Conservation (phyloP, 2,113 vertebrate species). For the Pseudopipra pipra region DNA sequence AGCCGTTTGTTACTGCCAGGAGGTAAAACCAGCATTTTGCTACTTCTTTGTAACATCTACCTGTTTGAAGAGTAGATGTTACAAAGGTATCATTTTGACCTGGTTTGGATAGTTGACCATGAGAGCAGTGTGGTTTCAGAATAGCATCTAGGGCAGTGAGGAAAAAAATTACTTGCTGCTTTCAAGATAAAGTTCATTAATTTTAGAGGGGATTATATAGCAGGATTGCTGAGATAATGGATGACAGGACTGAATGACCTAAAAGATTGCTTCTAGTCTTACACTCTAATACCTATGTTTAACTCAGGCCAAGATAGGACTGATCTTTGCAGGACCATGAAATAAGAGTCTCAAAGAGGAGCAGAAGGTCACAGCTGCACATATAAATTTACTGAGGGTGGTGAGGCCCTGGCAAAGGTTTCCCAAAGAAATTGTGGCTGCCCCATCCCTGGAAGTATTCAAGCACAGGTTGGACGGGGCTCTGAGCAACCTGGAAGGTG, state of each 20-base stretch:
- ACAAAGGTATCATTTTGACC: background rate
- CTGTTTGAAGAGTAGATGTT: background rate
- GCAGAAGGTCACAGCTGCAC: background rate
- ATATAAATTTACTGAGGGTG: background rate
- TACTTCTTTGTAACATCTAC: background rate
- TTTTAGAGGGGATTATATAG: constrained; percentile 17
- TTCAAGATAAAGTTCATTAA: constrained; percentile 47
- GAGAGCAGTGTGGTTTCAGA: background rate
- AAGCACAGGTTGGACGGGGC: background rate
- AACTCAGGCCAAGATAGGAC: background rate
- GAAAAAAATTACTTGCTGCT: constrained; percentile 7
- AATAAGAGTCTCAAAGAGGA: background rate
- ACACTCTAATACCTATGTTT: background rate
- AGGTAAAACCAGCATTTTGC: background rate
- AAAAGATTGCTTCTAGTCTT: background rate
- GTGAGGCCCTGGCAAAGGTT: background rate
- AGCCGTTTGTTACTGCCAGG: background rate
- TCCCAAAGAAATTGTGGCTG: background rate
- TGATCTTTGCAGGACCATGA: background rate
- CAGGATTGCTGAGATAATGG: constrained; percentile 28
- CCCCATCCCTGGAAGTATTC: background rate
- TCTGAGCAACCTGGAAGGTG: background rate
- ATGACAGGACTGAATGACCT: constrained; percentile 10
- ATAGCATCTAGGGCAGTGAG: background rate
- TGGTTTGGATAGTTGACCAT: background rate